A percentile compares a stretch with the other conserved stretches of the same genome.
These are phyloP conservation scores for Toxotes lorentzi DNA, from an alignment of 2,797 vertebrate genomes.

Conservation along the genomic window DNA sequence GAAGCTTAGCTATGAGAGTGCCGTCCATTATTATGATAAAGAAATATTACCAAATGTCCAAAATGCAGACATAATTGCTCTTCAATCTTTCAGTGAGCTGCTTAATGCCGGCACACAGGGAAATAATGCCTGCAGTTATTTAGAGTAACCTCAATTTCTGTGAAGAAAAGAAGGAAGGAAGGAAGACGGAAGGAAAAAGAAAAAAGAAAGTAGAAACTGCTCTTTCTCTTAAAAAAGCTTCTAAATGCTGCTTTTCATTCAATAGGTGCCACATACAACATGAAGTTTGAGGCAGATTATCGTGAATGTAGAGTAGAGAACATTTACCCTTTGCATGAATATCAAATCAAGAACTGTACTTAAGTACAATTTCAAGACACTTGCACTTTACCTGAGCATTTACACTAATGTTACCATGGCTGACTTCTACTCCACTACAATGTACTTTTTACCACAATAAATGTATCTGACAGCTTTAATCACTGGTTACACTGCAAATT, in stretches of 20 bases:
- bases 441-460: background rate
- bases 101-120: conserved; percentile 34
- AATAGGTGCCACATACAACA: conserved; percentile 9
- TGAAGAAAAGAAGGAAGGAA: conserved; percentile 2
- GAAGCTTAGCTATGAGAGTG: conserved; percentile 65
- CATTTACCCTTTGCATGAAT: conserved; percentile 17
- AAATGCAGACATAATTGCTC: conserved; percentile 51
- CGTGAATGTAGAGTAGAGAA: conserved; percentile 18
- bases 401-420: too few relatives aligned
- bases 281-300: conserved; percentile 2
- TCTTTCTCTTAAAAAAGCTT: conserved; percentile 13
- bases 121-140: conserved; percentile 37
- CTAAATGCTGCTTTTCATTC: conserved; percentile 30
- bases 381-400: too few relatives aligned
- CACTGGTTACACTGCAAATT: background rate
- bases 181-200: background rate
- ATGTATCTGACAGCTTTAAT: background rate
- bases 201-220: background rate
- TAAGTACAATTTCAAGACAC: too few relatives aligned
- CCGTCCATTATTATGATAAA: conserved; percentile 61
- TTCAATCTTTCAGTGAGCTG: conserved; percentile 32
- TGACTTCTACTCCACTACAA: background rate
- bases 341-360: background rate
- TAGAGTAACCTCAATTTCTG: conserved; percentile 28
- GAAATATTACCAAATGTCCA: conserved; percentile 61